These are phyloP conservation scores for Amblyopsis rosae DNA, from an alignment of 2,113 vertebrate species.

Conservation along the genomic window DNA sequence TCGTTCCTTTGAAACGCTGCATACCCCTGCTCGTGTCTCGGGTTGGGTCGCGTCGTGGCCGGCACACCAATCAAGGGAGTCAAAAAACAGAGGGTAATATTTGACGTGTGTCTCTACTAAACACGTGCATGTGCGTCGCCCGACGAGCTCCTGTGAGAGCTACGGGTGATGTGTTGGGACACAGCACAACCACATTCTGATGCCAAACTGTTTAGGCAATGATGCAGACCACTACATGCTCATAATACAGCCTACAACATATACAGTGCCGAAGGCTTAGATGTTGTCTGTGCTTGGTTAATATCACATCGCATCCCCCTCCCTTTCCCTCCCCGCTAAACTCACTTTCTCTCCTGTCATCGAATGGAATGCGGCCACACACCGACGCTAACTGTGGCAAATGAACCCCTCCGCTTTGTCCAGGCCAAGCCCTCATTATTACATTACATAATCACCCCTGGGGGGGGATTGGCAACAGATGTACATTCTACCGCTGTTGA, in stretches of 20 bases:
- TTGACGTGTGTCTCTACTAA: no score
- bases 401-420: no score
- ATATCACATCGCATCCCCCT: neutral
- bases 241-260: no score
- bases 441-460: slow-evolving; percentile 60
- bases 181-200: neutral
- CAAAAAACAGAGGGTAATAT: no score
- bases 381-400: neutral
- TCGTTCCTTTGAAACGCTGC: neutral
- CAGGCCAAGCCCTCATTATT: slow-evolving; percentile 31
- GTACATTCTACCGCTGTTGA: slow-evolving; percentile 50
- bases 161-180: neutral
- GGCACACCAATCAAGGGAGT: no score
- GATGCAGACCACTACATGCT: no score
- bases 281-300: no score
- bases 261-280: neutral
- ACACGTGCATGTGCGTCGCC: no score
- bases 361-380: neutral
- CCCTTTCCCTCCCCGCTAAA: neutral
- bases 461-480: slow-evolving; percentile 59
- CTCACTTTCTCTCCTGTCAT: neutral
- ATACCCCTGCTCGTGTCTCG: neutral
- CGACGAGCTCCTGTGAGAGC: neutral
- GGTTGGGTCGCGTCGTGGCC: neutral
- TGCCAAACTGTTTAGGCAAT: no score